Percentiles rank a stretch among this genome's conserved stretches.
These are phyloP conservation scores for Pseudoips prasinana DNA, from an alignment of 2,888 invertebrate genomes.

Conservation along the genomic window DNA sequence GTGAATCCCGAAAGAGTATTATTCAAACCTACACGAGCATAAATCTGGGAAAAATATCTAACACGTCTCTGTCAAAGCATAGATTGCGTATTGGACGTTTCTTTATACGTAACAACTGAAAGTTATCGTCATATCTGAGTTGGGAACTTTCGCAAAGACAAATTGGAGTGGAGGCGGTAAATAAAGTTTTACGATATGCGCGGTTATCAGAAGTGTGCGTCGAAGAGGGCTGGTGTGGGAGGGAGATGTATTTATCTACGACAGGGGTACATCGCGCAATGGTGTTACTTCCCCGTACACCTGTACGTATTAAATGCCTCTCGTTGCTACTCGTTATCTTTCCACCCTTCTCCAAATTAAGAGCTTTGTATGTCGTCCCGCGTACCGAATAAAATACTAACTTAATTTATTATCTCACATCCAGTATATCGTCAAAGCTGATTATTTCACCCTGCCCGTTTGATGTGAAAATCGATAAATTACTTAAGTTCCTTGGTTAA, in stretches of 20 bases:
- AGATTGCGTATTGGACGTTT: conserved; percentile 44
- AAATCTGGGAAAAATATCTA: conserved; percentile 30
- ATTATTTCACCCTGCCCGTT: conserved; percentile 16
- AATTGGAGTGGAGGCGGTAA: conserved; percentile 68
- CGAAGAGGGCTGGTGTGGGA: conserved; percentile 42
- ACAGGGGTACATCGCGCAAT: conserved; percentile 41
- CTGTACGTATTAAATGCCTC: conserved; percentile 53
- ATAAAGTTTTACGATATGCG: conserved; percentile 75
- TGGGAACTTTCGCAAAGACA: conserved; percentile 66
- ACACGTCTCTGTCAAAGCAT: conserved; percentile 36
- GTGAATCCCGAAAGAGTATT: too few species aligned
- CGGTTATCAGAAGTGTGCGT: conserved; percentile 67
- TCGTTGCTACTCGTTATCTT: conserved; percentile 58
- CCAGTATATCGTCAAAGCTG: conserved; percentile 14
- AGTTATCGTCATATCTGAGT: conserved; percentile 62
- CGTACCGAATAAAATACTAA: conserved; percentile 36
- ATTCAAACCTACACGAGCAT: conserved; percentile 15
- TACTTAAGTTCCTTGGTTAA: background rate
- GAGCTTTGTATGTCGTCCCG: conserved; percentile 44
- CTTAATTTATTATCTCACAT: conserved; percentile 33
- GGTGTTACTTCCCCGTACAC: conserved; percentile 45
- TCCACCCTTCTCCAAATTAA: conserved; percentile 52
- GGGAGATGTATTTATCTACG: conserved; percentile 54
- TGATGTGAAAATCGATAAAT: conserved; percentile 4
- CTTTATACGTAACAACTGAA: conserved; percentile 49